Conservation (phyloP, 2,113 vertebrate species). For the Oreochromis tanganicae region DNA sequence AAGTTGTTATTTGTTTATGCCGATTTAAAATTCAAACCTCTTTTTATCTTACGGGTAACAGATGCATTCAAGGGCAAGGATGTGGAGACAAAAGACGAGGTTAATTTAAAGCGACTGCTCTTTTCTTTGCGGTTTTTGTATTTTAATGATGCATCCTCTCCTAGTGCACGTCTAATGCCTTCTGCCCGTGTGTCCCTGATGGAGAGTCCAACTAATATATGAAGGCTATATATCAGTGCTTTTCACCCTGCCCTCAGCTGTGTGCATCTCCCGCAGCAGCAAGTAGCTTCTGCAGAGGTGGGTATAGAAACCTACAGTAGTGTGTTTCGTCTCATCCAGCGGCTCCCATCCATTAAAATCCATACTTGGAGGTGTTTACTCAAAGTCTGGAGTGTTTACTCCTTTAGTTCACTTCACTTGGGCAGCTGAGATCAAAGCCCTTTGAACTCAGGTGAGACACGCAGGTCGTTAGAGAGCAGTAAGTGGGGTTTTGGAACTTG, state of each 20-base stretch:
- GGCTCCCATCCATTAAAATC: background rate
- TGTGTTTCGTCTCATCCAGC: background rate
- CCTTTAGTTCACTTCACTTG: background rate
- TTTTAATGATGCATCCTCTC: background rate
- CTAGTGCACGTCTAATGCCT: background rate
- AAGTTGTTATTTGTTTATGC: background rate
- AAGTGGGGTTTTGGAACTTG: background rate
- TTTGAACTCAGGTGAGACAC: background rate
- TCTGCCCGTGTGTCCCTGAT: background rate
- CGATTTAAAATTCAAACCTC: background rate
- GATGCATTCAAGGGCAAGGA: background rate
- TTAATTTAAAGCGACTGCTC: background rate
- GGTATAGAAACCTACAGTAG: background rate
- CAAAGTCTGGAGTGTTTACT: background rate
- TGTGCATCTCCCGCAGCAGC: background rate
- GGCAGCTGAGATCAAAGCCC: constrained; percentile 1
- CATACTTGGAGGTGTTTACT: background rate
- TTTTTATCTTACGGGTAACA: background rate
- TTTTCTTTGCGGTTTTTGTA: background rate
- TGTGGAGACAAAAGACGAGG: background rate
- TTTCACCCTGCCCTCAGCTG: background rate
- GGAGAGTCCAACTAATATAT: background rate
- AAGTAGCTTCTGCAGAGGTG: background rate
- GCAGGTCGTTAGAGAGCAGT: background rate
- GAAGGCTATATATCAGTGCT: background rate